Percentiles rank a stretch among this genome's conserved stretches.
phyloP scores from a whole-genome alignment of 2,113 vertebrate species.

The Setophaga kirtlandii region DNA sequence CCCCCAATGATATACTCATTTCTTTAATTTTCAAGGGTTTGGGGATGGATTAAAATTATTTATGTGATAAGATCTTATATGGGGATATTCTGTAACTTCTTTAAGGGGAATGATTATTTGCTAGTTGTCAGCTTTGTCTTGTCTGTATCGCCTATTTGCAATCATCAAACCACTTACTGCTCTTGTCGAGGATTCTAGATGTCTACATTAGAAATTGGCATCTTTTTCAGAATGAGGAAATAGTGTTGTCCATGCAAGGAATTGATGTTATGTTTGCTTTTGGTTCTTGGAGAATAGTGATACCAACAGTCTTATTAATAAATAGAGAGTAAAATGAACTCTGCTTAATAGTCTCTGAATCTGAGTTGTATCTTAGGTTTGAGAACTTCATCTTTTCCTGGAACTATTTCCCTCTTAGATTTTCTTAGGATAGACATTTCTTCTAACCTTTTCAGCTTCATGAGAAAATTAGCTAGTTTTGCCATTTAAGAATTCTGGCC shows the following conservation, averaged over 20 bases:
- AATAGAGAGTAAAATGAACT: background rate
- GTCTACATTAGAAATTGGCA: background rate
- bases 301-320: background rate
- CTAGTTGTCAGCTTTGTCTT: background rate
- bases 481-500: background rate
- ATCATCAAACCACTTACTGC: background rate
- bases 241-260: background rate
- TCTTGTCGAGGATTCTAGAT: background rate
- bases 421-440: background rate
- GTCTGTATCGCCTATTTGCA: background rate
- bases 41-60: background rate
- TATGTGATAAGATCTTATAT: background rate
- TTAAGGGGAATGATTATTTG: background rate
- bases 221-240: background rate
- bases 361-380: background rate
- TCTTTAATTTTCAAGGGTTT: slow-evolving; percentile 10
- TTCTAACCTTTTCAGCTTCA: background rate
- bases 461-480: background rate
- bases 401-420: background rate
- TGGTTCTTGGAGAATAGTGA: background rate
- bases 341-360: background rate
- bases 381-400: background rate
- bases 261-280: background rate
- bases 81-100: background rate
- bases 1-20: background rate